Evolutionary conservation across 2,797 vertebrate genomes (phyloP).

Genomic region (Sorex maritimensis): DNA sequence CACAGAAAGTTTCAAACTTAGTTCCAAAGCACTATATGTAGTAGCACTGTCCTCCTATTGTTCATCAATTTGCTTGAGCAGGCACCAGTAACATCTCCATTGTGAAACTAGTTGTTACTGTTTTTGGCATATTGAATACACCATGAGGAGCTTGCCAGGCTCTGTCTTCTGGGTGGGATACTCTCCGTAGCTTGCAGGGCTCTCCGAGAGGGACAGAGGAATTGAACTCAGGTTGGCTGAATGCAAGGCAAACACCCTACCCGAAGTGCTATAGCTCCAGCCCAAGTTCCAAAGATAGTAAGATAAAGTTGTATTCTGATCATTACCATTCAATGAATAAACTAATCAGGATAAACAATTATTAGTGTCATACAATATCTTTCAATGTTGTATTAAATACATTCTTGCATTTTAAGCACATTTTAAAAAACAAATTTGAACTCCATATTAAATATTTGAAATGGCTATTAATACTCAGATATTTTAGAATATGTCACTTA

Average conservation of each 20-base stretch:
- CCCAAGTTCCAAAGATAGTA: not conserved
- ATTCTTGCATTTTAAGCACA: not conserved
- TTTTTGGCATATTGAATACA: too few species aligned
- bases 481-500: not conserved
- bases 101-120: too few species aligned
- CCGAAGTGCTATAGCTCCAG: too few species aligned
- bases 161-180: too few species aligned
- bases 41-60: too few species aligned
- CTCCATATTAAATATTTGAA: not conserved
- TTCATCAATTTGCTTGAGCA: too few species aligned
- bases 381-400: not conserved
- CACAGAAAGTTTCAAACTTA: constrained; percentile 10
- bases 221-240: too few species aligned
- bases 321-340: not conserved
- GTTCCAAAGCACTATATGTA: not conserved
- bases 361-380: not conserved
- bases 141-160: too few species aligned
- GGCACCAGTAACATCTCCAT: too few species aligned
- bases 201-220: too few species aligned
- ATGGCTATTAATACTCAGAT: not conserved
- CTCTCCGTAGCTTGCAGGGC: too few species aligned
- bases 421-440: not conserved
- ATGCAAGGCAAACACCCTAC: too few species aligned
- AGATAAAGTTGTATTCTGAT: not conserved
- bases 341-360: not conserved